These are phyloP conservation scores for Acipenser ruthenus DNA, from an alignment of 2,797 vertebrate species.

Conservation along the genomic window DNA sequence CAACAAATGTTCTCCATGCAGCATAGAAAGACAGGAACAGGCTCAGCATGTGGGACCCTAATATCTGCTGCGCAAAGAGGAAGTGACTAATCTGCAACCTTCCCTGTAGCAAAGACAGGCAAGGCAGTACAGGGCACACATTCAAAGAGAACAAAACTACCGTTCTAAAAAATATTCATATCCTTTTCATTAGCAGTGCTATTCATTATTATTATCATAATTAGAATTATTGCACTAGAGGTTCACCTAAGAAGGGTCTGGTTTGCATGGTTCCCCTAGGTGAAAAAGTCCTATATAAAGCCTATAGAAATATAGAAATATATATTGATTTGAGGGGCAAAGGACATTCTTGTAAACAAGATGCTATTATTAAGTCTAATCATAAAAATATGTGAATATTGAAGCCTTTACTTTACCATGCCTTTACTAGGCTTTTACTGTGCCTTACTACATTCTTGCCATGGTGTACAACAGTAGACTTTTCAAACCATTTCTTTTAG, in stretches of 20 bases:
- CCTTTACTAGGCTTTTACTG: not conserved
- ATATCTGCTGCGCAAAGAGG: no score
- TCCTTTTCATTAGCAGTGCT: not conserved
- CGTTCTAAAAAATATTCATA: not conserved
- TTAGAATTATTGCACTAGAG: not conserved
- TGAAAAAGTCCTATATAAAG: constrained; percentile 1
- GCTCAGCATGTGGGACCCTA: no score
- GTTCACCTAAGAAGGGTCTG: not conserved
- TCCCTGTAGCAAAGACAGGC: no score
- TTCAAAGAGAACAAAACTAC: not conserved
- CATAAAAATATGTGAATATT: not conserved
- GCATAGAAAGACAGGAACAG: no score
- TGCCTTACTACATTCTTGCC: not conserved
- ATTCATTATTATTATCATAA: not conserved
- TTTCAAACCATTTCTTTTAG: not conserved
- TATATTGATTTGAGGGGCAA: not conserved
- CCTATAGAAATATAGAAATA: not conserved
- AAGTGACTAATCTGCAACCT: no score
- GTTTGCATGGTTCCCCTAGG: not conserved
- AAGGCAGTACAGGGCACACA: no score
- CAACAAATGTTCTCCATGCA: no score
- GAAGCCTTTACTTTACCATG: not conserved
- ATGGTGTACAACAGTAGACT: not conserved
- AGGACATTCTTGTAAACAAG: not conserved
- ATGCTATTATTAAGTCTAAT: not conserved